Base-by-base conservation (phyloP, 2,797 vertebrate species). In the Corythornis leucogaster region DNA sequence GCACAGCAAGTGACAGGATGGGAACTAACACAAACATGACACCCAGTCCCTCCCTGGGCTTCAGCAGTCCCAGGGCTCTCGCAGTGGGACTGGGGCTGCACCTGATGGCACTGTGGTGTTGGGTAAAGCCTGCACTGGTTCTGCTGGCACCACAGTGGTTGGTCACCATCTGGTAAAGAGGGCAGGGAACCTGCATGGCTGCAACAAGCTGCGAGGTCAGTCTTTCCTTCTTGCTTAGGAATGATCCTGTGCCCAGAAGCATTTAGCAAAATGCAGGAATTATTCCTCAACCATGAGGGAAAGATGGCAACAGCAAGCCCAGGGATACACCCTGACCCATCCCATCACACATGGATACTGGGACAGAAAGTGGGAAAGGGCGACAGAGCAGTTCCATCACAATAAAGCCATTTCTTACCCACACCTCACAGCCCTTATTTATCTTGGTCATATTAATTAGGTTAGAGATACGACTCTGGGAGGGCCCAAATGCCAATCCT, bases 11-110 rank as follows among this genome's bases (percentile, higher is more conserved):
- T 0, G 0, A 42, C 19, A 63, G 42, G 45, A 80, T 40, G 4
- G 4, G 11, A 33, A 53, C 12, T 64, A 61, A 57, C 22, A 30
- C 0, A 0, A 57, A 21, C 26, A 42, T 0, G 0, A 50, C 21
- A 77, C 12, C 15, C 38, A 28, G 11, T 25, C 57, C n/a, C 43
- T 46, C 30, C 5, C 24, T 5, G 13, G 59, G 35, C 30, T 91
- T 62, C 10, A 0, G 35, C 7, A 58, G 54, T 50, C 59, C 71
- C 28, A 15, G 40, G 59, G n/a, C n/a, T 73, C 38, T 78, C 3
- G 6, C 12, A 15, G 0, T 0, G 0, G 18, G 50, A 45, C 22
- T 17, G 2, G 17, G 33, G 13, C 5, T 55, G 51, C 25, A 54
- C 28, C 63, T 17, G 33, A 31, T 5, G 19, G 53, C 82, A 61